phyloP scores from a whole-genome alignment of 2,113 vertebrate species.

The Poeciliopsis occidentalis region DNA sequence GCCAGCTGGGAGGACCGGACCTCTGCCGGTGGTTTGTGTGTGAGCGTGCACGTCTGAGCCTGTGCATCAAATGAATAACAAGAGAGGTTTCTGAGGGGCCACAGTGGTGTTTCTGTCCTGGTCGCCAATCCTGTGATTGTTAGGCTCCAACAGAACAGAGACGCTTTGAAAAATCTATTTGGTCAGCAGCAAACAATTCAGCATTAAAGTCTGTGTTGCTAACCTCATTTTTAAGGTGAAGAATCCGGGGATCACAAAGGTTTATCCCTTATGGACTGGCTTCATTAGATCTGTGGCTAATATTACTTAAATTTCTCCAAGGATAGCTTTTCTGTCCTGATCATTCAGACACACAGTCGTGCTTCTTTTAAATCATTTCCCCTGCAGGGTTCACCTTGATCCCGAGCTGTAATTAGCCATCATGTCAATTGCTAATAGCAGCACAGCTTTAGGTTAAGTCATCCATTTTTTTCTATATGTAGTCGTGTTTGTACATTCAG shows the following conservation, averaged over 20 bases:
- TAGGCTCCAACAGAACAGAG: constrained; percentile 34
- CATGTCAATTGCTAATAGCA: no score
- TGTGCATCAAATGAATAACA: constrained; percentile 59
- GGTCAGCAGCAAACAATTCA: constrained; percentile 38
- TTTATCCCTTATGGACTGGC: constrained; percentile 17
- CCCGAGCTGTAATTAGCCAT: no score
- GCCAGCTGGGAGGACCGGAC: constrained; percentile 58
- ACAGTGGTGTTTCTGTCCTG: constrained; percentile 25
- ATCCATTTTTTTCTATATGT: no score
- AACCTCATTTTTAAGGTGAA: constrained; percentile 53
- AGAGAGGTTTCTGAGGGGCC: constrained; percentile 21
- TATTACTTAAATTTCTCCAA: constrained; percentile 27
- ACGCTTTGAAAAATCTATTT: constrained; percentile 34
- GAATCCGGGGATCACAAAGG: constrained; percentile 42
- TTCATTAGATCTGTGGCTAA: constrained; percentile 42
- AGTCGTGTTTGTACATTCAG: no score
- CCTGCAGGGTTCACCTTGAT: no score
- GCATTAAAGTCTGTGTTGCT: constrained; percentile 36
- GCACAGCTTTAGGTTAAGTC: no score
- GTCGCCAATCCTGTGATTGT: constrained; percentile 52
- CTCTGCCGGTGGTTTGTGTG: constrained; percentile 18
- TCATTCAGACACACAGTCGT: neutral
- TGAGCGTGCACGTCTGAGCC: constrained; percentile 24
- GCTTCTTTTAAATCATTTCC: neutral
- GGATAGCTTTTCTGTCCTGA: no score